Evolutionary conservation across 2,113 vertebrate genomes (phyloP).

Genomic region (Recurvirostra avosetta): DNA sequence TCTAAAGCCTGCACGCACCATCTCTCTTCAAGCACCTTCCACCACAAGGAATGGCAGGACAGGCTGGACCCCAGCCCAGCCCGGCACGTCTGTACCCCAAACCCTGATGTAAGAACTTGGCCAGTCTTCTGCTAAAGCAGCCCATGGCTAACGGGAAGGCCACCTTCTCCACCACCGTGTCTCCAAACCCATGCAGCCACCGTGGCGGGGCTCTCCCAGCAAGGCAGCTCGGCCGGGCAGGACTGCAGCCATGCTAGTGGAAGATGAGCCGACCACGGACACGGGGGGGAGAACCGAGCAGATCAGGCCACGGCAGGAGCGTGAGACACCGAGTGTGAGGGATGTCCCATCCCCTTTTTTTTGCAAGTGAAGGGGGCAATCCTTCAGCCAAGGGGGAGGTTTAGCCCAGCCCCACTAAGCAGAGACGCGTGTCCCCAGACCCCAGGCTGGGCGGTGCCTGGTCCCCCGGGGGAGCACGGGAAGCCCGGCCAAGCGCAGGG

Average conservation of each 20-base stretch:
- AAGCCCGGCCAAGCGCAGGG: rapidly evolving
- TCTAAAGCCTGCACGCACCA: background rate
- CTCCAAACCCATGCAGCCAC: background rate
- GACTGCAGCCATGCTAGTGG: rapidly evolving
- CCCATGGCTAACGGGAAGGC: rapidly evolving
- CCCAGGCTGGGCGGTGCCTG: background rate
- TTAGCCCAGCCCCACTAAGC: background rate
- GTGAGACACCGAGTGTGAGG: rapidly evolving
- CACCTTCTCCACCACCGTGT: too few relatives aligned
- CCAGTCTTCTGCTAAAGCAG: background rate
- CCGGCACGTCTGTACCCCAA: background rate
- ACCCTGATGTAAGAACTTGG: background rate
- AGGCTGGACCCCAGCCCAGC: background rate
- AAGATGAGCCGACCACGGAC: background rate
- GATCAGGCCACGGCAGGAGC: background rate
- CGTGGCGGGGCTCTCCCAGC: background rate
- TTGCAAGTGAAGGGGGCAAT: background rate
- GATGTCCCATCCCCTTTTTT: background rate
- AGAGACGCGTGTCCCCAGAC: background rate
- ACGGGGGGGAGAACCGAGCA: rapidly evolving
- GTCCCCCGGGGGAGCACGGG: rapidly evolving
- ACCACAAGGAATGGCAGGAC: background rate
- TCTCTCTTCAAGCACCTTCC: background rate
- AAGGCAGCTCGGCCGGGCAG: background rate
- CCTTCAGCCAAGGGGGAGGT: background rate